Conservation (phyloP, 2,797 vertebrate species). For the Numenius phaeopus region DNA sequence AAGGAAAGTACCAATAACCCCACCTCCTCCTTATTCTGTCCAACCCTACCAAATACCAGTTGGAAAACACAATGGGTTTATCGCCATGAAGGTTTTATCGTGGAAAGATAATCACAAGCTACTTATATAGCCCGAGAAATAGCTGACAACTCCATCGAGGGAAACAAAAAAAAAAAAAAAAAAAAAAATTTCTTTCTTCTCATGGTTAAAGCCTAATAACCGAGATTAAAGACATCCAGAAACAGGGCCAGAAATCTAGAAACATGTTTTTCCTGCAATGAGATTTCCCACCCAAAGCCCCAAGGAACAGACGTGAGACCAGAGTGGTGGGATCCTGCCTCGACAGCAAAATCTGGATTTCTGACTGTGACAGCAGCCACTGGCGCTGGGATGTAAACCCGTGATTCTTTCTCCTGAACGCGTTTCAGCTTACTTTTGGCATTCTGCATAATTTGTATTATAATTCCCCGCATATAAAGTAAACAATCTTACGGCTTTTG, state of each 20-base stretch:
- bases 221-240: background rate
- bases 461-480: background rate
- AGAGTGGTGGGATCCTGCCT: background rate
- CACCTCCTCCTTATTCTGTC: background rate
- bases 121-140: background rate
- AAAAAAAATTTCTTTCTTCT: background rate
- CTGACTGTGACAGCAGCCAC: background rate
- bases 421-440: background rate
- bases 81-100: background rate
- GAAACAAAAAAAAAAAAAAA: background rate
- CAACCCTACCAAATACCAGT: background rate
- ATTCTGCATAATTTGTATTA: background rate
- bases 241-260: background rate
- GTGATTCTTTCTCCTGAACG: accelerated
- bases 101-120: background rate
- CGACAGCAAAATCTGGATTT: accelerated
- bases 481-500: background rate
- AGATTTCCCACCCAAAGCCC: background rate
- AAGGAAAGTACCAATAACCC: background rate
- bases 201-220: background rate
- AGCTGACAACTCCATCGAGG: background rate
- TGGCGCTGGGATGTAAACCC: accelerated
- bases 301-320: accelerated
- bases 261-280: accelerated
- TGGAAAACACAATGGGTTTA: background rate